Percentiles rank a stretch among this genome's conserved stretches.
phyloP scores from a whole-genome alignment of 2,797 vertebrate genomes.

The Melanotaenia parkinsoni region DNA sequence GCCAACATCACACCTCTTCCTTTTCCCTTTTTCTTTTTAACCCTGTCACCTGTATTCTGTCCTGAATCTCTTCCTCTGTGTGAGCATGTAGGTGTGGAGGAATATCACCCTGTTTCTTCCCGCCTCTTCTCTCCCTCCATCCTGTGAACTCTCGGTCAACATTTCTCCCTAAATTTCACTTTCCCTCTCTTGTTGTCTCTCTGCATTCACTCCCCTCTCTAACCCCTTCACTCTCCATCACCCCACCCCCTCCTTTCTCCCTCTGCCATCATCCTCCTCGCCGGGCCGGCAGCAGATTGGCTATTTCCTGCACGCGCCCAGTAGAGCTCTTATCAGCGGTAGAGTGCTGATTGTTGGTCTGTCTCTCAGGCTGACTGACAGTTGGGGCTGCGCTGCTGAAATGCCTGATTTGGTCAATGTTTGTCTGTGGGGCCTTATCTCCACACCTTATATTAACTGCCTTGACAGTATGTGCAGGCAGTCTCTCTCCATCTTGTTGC shows the following conservation, averaged over 20 bases:
- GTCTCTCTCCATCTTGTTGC: slow-evolving; percentile 81
- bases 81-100: slow-evolving; percentile 40
- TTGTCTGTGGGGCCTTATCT: slow-evolving; percentile 86
- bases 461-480: slow-evolving; percentile 84
- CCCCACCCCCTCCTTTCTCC: slow-evolving; percentile 19
- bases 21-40: not conserved
- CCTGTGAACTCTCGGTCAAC: slow-evolving; percentile 54
- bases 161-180: slow-evolving; percentile 65
- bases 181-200: slow-evolving; percentile 30
- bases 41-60: slow-evolving; percentile 57
- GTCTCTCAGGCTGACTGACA: slow-evolving; percentile 87
- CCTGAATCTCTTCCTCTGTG: slow-evolving; percentile 44
- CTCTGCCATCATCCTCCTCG: slow-evolving; percentile 58
- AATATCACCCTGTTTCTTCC: slow-evolving; percentile 37
- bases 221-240: slow-evolving; percentile 66
- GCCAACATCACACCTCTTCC: slow-evolving; percentile 74
- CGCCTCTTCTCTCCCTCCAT: slow-evolving; percentile 39
- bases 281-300: slow-evolving; percentile 78
- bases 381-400: slow-evolving; percentile 80
- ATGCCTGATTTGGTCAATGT: slow-evolving; percentile 87
- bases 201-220: slow-evolving; percentile 54
- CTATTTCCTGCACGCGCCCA: slow-evolving; percentile 83
- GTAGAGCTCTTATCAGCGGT: slow-evolving; percentile 84
- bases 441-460: slow-evolving; percentile 86
- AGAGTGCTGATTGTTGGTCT: slow-evolving; percentile 85